phyloP scores from a whole-genome alignment of 2,797 vertebrate genomes.

The Muscicapa comitata region DNA sequence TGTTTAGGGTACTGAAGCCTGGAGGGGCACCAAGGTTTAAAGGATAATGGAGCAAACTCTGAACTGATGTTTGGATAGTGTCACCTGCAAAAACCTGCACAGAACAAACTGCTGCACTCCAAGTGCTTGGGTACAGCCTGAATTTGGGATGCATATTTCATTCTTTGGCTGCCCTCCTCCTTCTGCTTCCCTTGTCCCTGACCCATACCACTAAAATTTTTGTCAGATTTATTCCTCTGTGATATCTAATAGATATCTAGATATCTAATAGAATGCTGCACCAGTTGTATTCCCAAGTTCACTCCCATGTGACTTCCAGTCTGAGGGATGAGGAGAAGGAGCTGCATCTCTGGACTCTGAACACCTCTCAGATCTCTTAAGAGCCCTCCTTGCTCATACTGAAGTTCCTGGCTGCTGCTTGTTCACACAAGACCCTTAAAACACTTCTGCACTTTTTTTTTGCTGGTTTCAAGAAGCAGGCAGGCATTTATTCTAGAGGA shows the following conservation, averaged over 20 bases:
- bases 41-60: not conserved
- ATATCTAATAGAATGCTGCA: not conserved
- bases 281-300: not conserved
- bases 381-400: not conserved
- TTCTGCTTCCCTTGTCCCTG: not conserved
- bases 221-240: not conserved
- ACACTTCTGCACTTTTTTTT: not conserved
- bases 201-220: not conserved
- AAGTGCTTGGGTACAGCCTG: not conserved
- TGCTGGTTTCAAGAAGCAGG: not conserved
- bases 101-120: not conserved
- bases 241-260: too few relatives aligned
- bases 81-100: not conserved
- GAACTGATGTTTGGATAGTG: not conserved
- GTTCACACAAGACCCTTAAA: not conserved
- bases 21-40: not conserved
- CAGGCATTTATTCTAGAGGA: not conserved
- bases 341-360: not conserved
- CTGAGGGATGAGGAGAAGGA: not conserved
- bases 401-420: not conserved
- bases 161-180: not conserved
- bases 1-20: not conserved
- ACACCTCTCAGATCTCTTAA: not conserved
- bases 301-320: rapidly evolving
- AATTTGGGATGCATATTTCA: not conserved